Evolutionary conservation across 2,113 vertebrate species (phyloP).

Genomic region (Machaerirhynchus nigripectus): DNA sequence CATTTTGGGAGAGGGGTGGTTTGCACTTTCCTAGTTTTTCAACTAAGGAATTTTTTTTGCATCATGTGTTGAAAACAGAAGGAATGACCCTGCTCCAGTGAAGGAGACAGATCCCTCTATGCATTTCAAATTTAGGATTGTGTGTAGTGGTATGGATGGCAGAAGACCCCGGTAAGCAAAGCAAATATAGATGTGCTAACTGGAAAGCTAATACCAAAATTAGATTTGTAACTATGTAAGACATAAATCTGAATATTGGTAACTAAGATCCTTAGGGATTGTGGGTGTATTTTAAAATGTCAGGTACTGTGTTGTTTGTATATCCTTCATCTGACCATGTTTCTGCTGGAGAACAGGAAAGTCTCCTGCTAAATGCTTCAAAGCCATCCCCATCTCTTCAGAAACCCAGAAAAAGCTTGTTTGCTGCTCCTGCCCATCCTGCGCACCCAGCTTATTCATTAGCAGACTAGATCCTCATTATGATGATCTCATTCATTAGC

Average conservation of each 20-base stretch:
- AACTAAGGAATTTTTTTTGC: not conserved
- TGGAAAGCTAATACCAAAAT: not conserved
- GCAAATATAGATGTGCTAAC: not conserved
- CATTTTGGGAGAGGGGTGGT: rapidly evolving
- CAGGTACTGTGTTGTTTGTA: not conserved
- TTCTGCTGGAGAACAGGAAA: not conserved
- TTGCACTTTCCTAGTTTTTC: not conserved
- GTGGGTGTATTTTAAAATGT: not conserved
- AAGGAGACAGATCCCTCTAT: not conserved
- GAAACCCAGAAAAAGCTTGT: not conserved
- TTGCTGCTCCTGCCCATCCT: not conserved
- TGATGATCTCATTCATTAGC: constrained; percentile 32
- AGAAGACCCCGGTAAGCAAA: not conserved
- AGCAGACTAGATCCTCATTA: constrained; percentile 11
- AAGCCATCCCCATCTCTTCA: not conserved
- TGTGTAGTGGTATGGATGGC: not conserved
- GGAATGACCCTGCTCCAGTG: not conserved
- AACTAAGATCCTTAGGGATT: not conserved
- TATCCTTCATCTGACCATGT: not conserved
- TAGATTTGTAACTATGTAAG: not conserved
- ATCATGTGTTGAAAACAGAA: not conserved
- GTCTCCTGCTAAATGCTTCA: not conserved
- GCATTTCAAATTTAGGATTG: not conserved
- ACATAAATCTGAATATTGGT: not conserved
- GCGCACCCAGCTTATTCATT: not conserved